A percentile compares a stretch with the other conserved stretches of the same genome.
These are phyloP conservation scores for Ursus arctos DNA, from an alignment of 2,113 vertebrate species.

Conservation along the genomic window DNA sequence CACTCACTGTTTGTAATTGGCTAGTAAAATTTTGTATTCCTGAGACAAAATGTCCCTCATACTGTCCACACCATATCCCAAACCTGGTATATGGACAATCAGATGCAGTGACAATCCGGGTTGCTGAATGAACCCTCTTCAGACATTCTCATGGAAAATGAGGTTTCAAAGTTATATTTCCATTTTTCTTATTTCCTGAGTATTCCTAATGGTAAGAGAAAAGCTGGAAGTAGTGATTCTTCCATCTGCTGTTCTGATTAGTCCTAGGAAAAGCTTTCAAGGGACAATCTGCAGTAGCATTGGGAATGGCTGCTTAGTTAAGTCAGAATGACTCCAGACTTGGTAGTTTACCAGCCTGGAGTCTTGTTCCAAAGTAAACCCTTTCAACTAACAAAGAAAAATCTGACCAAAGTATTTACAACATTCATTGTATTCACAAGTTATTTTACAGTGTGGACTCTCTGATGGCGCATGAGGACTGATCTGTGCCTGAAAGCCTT, in stretches of 20 bases:
- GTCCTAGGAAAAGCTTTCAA: constrained; percentile 38
- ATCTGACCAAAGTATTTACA: constrained; percentile 43
- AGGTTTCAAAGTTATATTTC: constrained; percentile 25
- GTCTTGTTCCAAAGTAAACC: constrained; percentile 28
- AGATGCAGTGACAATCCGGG: background rate
- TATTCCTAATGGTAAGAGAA: constrained; percentile 50
- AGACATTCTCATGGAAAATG: constrained; percentile 48
- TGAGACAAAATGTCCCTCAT: background rate
- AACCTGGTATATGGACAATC: background rate
- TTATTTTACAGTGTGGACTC: constrained; percentile 76
- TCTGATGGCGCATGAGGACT: constrained; percentile 77
- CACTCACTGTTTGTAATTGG: background rate
- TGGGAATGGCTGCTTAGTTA: background rate
- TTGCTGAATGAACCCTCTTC: background rate
- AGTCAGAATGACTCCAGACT: background rate
- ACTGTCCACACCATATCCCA: background rate
- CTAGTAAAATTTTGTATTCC: background rate
- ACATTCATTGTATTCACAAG: background rate
- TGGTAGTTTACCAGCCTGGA: background rate
- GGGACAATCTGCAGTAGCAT: background rate
- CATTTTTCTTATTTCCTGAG: constrained; percentile 58
- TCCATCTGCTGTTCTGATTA: background rate
- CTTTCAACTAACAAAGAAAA: background rate
- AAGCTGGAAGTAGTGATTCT: background rate
- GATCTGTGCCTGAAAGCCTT: constrained; percentile 80